A percentile compares a stretch with the other conserved stretches of the same genome.
Conservation (phyloP, 2,888 invertebrate species). For the Theretra japonica region DNA sequence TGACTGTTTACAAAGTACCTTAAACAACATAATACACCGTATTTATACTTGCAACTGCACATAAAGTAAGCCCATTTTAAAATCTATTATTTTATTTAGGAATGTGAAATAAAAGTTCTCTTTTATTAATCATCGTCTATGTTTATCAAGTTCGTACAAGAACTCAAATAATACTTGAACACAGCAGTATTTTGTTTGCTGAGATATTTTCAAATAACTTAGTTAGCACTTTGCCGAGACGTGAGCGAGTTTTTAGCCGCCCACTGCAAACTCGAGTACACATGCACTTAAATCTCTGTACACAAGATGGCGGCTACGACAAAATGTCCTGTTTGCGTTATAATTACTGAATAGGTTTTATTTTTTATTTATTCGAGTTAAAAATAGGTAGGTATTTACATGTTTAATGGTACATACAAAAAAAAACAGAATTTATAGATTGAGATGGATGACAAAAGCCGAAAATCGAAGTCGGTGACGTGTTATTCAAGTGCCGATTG, state of each 20-base stretch:
- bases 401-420: too few relatives aligned
- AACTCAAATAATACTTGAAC: conserved; percentile 3
- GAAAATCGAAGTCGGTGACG: too few relatives aligned
- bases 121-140: not conserved
- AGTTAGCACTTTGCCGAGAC: conserved; percentile 32
- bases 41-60: not conserved
- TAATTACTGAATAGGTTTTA: not conserved
- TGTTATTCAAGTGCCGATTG: too few relatives aligned
- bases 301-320: not conserved
- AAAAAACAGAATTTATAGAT: too few relatives aligned
- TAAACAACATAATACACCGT: too few relatives aligned
- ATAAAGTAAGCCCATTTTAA: too few relatives aligned
- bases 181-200: not conserved
- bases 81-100: too few relatives aligned
- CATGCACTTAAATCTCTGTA: conserved; percentile 6
- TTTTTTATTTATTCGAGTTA: not conserved
- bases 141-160: not conserved
- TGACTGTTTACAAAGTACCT: too few relatives aligned
- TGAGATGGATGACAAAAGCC: too few relatives aligned
- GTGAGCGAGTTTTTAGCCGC: conserved; percentile 47
- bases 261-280: conserved; percentile 30
- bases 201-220: conserved; percentile 28
- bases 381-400: too few relatives aligned
- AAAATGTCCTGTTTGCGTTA: not conserved
- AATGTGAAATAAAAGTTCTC: not conserved